Base-by-base conservation (phyloP, 2,113 vertebrate genomes). In the Calyptommatus sinebrachiatus region DNA sequence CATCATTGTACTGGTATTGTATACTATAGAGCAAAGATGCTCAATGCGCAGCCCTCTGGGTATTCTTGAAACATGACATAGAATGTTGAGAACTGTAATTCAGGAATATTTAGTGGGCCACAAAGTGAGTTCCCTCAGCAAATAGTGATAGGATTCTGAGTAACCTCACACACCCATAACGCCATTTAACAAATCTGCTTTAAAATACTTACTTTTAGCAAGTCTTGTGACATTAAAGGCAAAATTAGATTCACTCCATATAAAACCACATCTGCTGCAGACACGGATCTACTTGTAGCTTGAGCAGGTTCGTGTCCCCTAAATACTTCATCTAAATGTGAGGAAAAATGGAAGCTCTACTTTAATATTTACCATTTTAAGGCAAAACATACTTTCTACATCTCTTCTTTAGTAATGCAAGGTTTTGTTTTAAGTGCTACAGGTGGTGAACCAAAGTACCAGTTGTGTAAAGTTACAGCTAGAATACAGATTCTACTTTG, bases 141-240 rank as follows among this genome's bases (percentile, higher is more conserved):
- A 12, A 26, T 9, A 12, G 9, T 7, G 22, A 62, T 41, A 62
- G 8, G 9, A 26, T 26, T 63, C 9, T 63, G 7, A 50, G 28
- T 10, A 8, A 60, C 22, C 21, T 31, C 28, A 28, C 1, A 61
- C 48, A 16, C 16, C n/a, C 41, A 79, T 46, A 35, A 16, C 9
- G 21, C 41, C 20, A 70, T 70, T n/a, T 41, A 31, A 41, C 22
- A 76, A 60, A 8, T 24, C 9, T 67, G 46, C 62, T 41, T 69
- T 28, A 28, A 22, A 24, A 11, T 35, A 70, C 85, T 92, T 92
- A 98, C 98, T 94, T 99, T 99, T 81, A 99, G 93, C 86, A 99
- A 95, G 92, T 99, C 98, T 92, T 99, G 98, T 86, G 98, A 99
- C 98, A 99, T 99, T 85, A 99, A 94, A 5, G 98, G 98, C 83